Evolutionary conservation across 2,888 invertebrate genomes (phyloP).

Genomic region (Diarsia mendica): DNA sequence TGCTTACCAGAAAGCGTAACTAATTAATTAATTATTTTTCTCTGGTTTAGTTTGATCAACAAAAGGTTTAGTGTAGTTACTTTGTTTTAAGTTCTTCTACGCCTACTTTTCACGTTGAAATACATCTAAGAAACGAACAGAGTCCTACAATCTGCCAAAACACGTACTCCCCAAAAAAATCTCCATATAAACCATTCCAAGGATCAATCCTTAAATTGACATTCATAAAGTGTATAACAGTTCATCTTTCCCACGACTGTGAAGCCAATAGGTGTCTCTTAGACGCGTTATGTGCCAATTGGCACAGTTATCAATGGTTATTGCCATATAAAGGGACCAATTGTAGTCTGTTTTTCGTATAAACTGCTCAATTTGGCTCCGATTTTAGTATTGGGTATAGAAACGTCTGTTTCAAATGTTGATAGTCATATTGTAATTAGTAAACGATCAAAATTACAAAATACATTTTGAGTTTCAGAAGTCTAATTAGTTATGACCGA

Average conservation of each 20-base stretch:
- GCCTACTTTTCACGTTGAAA: not conserved
- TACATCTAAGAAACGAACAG: not conserved
- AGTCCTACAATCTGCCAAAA: not conserved
- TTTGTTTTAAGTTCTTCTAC: not conserved
- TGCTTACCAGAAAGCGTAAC: no score
- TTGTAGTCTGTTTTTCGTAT: constrained; percentile 68
- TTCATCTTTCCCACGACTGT: constrained; percentile 44
- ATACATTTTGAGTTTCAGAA: not conserved
- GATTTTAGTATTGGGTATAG: constrained; percentile 47
- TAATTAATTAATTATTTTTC: no score
- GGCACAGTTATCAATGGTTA: constrained; percentile 69
- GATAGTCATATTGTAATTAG: constrained; percentile 8
- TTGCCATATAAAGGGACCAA: constrained; percentile 70
- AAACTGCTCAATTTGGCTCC: constrained; percentile 70
- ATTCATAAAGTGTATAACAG: constrained; percentile 22
- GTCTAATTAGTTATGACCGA: not conserved
- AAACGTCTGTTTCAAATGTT: constrained; percentile 16
- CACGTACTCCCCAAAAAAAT: not conserved
- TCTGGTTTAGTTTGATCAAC: not conserved
- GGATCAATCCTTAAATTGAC: constrained; percentile 19
- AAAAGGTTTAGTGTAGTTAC: not conserved
- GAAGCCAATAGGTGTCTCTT: constrained; percentile 38
- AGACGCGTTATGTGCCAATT: constrained; percentile 66
- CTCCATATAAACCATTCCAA: not conserved
- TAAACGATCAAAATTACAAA: not conserved